Base-by-base conservation (phyloP, 2,113 vertebrate genomes). In the Cichladusa arquata region DNA sequence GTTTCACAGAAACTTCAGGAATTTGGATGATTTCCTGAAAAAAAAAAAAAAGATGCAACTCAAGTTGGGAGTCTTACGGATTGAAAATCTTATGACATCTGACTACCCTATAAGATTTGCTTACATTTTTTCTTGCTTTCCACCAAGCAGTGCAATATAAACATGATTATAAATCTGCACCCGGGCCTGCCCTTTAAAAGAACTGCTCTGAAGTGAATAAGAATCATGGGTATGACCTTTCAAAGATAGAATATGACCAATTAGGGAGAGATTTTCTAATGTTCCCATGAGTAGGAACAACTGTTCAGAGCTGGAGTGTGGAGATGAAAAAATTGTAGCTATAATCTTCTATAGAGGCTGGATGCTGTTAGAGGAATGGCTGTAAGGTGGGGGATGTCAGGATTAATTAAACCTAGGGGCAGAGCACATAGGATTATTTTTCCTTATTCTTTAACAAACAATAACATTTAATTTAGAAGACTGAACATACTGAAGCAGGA, bases 191-290 rank as follows among this genome's bases (percentile, higher is more conserved):
- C 93, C 93, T 94, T 92, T 94, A 48, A 62, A 87, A 82, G 45
- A 88, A 73, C 36, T 83, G 14, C 45, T 94, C 60, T 92, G 42
- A 82, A 91, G 58, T 83, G 85, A 88, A 58, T 51, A 82, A 85
- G 74, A 95, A 87, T 93, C 87, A 94, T 91, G 81, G 58, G 50
- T 72, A 87, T 95, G 91, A 95, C 94, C 91, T 95, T 96, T 96
- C 70, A 82, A 65, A 87, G 34, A 62, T 53, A 90, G 42, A 54
- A 50, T 88, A 90, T 65, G 81, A 92, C 89, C 91, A 93, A 76
- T 90, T 94, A 96, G 33, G 58, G 53, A 89, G 80, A 84, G 71
- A 76, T 89, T 92, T 81, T 58, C 78, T 78, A 53, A 76, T 79
- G 51, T 45, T 94, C 50, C 73, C 45, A 47, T 53, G 45, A 67